Evolutionary conservation across 2,888 invertebrate genomes (phyloP).

Genomic region (Cerastis rubricosa): DNA sequence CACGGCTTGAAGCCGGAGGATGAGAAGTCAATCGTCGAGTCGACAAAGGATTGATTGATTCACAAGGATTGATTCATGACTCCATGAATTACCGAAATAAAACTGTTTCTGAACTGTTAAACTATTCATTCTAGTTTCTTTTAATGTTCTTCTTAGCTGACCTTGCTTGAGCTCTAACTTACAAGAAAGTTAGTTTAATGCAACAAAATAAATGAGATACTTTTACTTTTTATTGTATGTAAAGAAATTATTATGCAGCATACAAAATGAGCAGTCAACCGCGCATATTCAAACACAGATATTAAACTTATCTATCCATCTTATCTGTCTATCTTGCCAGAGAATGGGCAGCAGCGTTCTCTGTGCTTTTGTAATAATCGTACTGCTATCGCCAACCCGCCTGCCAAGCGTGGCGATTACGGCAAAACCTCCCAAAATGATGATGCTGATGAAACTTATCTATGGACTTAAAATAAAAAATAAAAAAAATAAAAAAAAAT

Average conservation of each 20-base stretch:
- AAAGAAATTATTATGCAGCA: background rate
- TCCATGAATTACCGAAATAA: background rate
- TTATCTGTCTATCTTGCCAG: no score
- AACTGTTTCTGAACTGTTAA: background rate
- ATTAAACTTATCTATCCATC: no score
- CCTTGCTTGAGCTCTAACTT: background rate
- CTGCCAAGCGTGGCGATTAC: no score
- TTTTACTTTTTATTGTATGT: background rate
- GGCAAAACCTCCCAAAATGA: no score
- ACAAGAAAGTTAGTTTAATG: background rate
- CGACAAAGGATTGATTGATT: background rate
- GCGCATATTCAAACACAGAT: background rate
- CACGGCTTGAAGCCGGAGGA: background rate
- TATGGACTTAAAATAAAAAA: no score
- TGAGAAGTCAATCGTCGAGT: background rate
- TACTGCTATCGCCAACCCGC: no score
- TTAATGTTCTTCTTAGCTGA: background rate
- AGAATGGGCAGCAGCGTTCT: no score
- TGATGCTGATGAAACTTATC: no score
- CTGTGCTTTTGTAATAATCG: no score
- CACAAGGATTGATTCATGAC: background rate
- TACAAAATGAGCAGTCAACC: background rate
- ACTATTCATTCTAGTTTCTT: background rate
- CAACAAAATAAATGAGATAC: background rate
- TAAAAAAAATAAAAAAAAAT: no score